Base-by-base conservation (phyloP, 2,888 invertebrate genomes). In the Ryuthela nishihirai region DNA sequence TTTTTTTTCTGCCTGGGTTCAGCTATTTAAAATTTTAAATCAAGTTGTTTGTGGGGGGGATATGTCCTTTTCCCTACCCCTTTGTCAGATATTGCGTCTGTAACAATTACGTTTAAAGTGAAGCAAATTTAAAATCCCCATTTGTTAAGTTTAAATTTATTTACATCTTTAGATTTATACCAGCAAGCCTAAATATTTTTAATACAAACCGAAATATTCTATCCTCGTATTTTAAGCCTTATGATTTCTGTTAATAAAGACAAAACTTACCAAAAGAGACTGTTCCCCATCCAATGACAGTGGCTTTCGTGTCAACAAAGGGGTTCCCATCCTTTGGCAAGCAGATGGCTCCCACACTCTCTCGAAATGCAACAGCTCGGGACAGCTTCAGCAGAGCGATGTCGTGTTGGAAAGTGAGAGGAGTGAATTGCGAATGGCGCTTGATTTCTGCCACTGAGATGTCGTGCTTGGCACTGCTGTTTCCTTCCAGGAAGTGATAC, bases 231-330 rank as follows among this genome's bases (percentile, higher is more conserved):
- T n/a, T n/a, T n/a, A n/a, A n/a, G n/a, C n/a, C n/a, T n/a, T n/a
- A n/a, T n/a, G n/a, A n/a, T n/a, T n/a, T n/a, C n/a, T n/a, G 29
- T 10, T 29, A 29, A 10, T 9, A 12, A 29, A 10, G n/a, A 29
- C 36, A 9, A 17, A n/a, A 12, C 56, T 46, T 59, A 56, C 56
- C 53, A 24, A 56, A 62, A 10, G 48, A 44, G 3, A 50, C 54
- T 7, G 58, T 53, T 5, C 62, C 62, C 62, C 62, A 62, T 24
- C 62, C 62, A 26, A 53, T 47, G 17, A 62, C 62, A 6, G 62
- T 62, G 10, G 48, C 62, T 36, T 58, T 54, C 5, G 6, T 29
- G 40, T 44, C 40, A 5, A 47, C 32, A 5, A 36, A 62, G 39
- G 36, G 25, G 20, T 41, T 38, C 2, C 29, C 42, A 5, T n/a